Conservation (phyloP, 2,113 vertebrate genomes). For the Vombatus ursinus region DNA sequence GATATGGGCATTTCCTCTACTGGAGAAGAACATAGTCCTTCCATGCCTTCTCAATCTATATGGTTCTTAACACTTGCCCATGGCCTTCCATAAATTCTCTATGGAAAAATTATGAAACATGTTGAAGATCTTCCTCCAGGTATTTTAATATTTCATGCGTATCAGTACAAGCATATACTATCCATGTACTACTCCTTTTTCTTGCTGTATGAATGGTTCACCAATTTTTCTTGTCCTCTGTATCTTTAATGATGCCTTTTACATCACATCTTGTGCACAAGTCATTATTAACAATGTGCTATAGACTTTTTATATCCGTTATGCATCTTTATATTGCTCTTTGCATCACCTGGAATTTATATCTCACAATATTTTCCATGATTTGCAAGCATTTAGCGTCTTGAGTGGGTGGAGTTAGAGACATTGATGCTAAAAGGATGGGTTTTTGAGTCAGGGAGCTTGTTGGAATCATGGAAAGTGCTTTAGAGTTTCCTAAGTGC, state of each 20-base stretch:
- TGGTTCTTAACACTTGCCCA: neutral
- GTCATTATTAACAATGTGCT: neutral
- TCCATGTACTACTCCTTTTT: neutral
- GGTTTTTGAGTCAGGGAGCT: neutral
- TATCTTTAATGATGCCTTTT: neutral
- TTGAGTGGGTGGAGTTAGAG: neutral
- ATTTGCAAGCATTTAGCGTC: neutral
- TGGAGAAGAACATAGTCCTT: neutral
- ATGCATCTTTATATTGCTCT: neutral
- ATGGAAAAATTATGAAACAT: neutral
- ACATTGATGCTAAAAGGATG: neutral
- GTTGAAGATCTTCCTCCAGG: neutral
- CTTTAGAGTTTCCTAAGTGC: neutral
- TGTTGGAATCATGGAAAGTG: neutral
- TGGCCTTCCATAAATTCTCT: neutral
- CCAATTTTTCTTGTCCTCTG: neutral
- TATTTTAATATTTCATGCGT: neutral
- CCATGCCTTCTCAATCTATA: neutral
- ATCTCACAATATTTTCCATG: neutral
- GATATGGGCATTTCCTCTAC: neutral
- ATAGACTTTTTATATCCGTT: neutral
- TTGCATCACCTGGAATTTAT: neutral
- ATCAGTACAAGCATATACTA: neutral
- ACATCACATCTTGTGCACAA: neutral
- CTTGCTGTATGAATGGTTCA: neutral